These are phyloP conservation scores for Drosophila burlai DNA, from an alignment of 1,140 invertebrate genomes.

Conservation along the genomic window DNA sequence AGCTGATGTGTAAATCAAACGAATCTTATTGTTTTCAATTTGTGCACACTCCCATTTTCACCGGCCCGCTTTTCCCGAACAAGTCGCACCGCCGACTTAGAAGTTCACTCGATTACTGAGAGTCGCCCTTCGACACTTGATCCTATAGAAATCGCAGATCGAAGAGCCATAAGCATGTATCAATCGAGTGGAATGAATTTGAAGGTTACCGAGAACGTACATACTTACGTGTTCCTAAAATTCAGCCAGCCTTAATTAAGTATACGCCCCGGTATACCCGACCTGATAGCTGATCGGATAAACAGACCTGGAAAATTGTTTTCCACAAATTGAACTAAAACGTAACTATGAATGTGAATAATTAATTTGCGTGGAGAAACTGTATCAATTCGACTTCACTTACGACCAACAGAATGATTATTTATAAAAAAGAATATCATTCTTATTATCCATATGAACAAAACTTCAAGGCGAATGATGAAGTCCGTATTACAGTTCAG, in stretches of 20 bases:
- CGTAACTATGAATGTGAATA: no score
- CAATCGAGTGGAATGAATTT: slow-evolving; percentile 2
- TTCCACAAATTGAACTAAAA: no score
- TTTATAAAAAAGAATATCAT: no score
- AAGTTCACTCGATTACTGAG: slow-evolving; percentile 6
- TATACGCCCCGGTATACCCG: slow-evolving; percentile 29
- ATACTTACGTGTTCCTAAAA: slow-evolving; percentile 9
- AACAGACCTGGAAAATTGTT: no score
- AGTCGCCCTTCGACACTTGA: slow-evolving; percentile 21
- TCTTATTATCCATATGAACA: no score
- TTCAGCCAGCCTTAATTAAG: slow-evolving; percentile 24
- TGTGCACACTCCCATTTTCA: slow-evolving; percentile 20
- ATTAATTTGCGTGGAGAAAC: no score
- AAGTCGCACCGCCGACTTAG: slow-evolving; percentile 3
- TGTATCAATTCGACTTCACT: no score
- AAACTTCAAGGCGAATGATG: no score
- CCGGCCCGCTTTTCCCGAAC: not conserved
- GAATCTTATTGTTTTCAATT: slow-evolving; percentile 80
- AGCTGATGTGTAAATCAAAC: slow-evolving; percentile 80
- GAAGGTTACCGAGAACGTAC: slow-evolving; percentile 7
- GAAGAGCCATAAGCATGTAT: not conserved
- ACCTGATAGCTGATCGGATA: no score
- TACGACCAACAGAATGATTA: no score
- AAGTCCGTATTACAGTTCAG: no score
- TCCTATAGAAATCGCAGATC: slow-evolving; percentile 5